phyloP scores from a whole-genome alignment of 2,113 vertebrate genomes.

The Tyto alba region DNA sequence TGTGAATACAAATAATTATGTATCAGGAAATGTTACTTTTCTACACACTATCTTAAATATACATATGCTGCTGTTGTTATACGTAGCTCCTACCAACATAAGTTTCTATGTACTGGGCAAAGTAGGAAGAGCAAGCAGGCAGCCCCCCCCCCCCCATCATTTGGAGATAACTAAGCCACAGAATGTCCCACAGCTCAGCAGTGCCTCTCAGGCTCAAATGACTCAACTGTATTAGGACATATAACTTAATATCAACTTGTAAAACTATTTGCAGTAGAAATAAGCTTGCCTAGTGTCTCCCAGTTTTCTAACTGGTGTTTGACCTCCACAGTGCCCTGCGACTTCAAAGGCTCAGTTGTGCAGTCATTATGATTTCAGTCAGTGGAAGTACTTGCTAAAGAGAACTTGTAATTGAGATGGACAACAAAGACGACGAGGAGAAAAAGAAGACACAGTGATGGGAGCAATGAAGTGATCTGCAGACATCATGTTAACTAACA shows the following conservation, averaged over 20 bases:
- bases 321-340: neutral
- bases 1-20: neutral
- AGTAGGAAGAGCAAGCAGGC: neutral
- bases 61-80: neutral
- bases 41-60: neutral
- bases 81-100: neutral
- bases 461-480: neutral
- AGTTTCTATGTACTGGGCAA: neutral
- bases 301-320: neutral
- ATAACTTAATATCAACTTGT: neutral
- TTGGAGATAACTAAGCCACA: neutral
- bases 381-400: neutral
- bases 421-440: neutral
- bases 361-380: neutral
- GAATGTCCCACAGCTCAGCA: neutral
- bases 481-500: neutral
- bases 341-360: neutral
- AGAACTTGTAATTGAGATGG: neutral
- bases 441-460: neutral
- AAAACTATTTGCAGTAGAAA: neutral
- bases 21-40: neutral
- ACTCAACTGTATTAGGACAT: neutral
- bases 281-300: neutral
- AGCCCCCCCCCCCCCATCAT: no score
- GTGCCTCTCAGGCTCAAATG: neutral